phyloP scores from a whole-genome alignment of 2,113 vertebrate genomes.

The Probosciger aterrimus region DNA sequence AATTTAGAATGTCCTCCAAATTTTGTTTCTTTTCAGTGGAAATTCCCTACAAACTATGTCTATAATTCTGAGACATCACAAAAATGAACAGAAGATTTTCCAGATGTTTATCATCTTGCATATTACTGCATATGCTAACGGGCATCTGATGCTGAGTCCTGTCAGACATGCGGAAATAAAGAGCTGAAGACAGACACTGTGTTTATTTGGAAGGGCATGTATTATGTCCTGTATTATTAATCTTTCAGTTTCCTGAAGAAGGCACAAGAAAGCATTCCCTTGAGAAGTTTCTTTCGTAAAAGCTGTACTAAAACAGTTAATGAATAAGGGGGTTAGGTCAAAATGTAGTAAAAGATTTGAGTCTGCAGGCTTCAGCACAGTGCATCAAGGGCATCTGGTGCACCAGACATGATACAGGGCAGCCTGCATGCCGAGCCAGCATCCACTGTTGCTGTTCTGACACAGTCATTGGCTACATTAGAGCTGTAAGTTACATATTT shows the following conservation, averaged over 20 bases:
- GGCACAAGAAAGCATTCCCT: not conserved
- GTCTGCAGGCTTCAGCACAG: not conserved
- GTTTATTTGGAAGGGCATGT: not conserved
- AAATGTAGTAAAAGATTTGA: not conserved
- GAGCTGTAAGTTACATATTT: accelerated
- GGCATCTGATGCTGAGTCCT: not conserved
- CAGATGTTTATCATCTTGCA: not conserved
- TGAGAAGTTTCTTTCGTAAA: not conserved
- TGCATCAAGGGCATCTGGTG: accelerated
- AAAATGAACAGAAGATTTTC: conserved; percentile 25
- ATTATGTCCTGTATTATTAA: not conserved
- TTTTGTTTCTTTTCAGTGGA: conserved; percentile 25
- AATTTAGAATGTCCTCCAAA: conserved; percentile 16
- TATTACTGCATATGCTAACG: not conserved
- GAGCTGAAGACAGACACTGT: not conserved
- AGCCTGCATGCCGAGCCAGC: not conserved
- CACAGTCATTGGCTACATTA: not conserved
- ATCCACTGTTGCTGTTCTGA: not conserved
- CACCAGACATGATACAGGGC: not conserved
- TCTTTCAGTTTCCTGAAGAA: not conserved
- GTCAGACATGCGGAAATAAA: not conserved
- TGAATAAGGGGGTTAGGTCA: not conserved
- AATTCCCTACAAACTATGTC: conserved; percentile 27
- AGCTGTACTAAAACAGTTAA: not conserved
- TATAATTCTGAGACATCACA: conserved; percentile 17